Evolutionary conservation across 2,888 invertebrate species (phyloP).

Genomic region (Volucella inanis): DNA sequence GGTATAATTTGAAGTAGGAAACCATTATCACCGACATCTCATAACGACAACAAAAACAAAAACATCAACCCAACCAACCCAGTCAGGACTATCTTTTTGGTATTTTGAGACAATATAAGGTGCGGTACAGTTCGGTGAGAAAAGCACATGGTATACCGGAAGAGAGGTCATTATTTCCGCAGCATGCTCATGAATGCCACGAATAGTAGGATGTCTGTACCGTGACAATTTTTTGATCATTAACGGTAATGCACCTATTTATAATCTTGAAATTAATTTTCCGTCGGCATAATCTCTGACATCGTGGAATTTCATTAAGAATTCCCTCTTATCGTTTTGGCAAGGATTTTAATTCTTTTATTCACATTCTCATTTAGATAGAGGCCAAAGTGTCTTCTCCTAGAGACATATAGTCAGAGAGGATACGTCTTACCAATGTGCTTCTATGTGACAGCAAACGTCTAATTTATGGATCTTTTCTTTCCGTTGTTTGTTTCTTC

Average conservation of each 20-base stretch:
- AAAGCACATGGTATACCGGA: slow-evolving; percentile 9
- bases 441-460: slow-evolving; percentile 47
- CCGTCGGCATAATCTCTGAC: slow-evolving; percentile 62
- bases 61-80: slow-evolving; percentile 7
- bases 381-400: slow-evolving; percentile 50
- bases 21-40: slow-evolving; percentile 31
- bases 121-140: not conserved
- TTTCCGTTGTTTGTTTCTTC: slow-evolving; percentile 46
- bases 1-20: not conserved
- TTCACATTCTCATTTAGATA: not conserved
- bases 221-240: slow-evolving; percentile 55
- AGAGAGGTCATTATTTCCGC: slow-evolving; percentile 59
- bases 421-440: not conserved
- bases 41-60: slow-evolving; percentile 6
- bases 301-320: slow-evolving; percentile 70
- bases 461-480: slow-evolving; percentile 69
- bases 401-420: too few relatives aligned
- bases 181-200: slow-evolving; percentile 41
- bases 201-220: slow-evolving; percentile 42
- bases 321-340: slow-evolving; percentile 48
- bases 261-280: slow-evolving; percentile 70
- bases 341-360: slow-evolving; percentile 18
- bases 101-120: not conserved
- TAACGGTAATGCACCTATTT: slow-evolving; percentile 61
- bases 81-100: not conserved